Evolutionary conservation across 2,797 vertebrate species (phyloP), one percentile per base, ranked within the genome.

Genomic region (Eulemur mongoz): DNA sequence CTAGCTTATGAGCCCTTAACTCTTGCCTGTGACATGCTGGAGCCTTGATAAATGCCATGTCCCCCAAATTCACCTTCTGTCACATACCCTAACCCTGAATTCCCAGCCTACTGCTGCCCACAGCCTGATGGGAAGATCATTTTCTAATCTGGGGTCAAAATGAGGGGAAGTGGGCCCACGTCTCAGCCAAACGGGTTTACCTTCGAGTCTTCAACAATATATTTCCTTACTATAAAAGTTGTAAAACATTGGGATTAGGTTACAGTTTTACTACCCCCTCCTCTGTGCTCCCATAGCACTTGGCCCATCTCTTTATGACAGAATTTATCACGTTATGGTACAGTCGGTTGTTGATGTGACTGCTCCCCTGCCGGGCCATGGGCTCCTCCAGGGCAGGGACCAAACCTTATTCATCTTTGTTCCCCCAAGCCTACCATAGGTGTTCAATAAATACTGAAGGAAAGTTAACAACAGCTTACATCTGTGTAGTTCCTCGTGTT

Each of bases 211-310:
- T 89, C 73, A 61, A 96, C 92, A 70, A 88, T 92, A 81, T 96
- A 94, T 97, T 95, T 96, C 92, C 94, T 92, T 76, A 81, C 94
- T 93, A 85, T 75, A 85, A 94, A 97, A 86, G 94, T 43, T 85
- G 72, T 88, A 97, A 97, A 97, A 83, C 92, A 59, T 88, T 59
- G 54, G 93, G 93, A 75, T 95, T 89, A 76, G 89, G 83, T 95
- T 96, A 89, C 89, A 13, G 65, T 85, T 91, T 96, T 90, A 95
- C 83, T 93, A 59, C 50, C 80, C 67, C 65, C 86, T 92, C 90
- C 76, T 95, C 67, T 30, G 84, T 88, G 72, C 84, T 97, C 94
- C 80, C 69, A 20, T 20, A 70, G 92, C 32, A 50, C 93, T 85
- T 43, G 78, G 93, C 78, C 91, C 83, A 63, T 91, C 94, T 87